These are phyloP conservation scores for Neotragus moschatus DNA, from an alignment of 2,113 vertebrate genomes.

Conservation along the genomic window DNA sequence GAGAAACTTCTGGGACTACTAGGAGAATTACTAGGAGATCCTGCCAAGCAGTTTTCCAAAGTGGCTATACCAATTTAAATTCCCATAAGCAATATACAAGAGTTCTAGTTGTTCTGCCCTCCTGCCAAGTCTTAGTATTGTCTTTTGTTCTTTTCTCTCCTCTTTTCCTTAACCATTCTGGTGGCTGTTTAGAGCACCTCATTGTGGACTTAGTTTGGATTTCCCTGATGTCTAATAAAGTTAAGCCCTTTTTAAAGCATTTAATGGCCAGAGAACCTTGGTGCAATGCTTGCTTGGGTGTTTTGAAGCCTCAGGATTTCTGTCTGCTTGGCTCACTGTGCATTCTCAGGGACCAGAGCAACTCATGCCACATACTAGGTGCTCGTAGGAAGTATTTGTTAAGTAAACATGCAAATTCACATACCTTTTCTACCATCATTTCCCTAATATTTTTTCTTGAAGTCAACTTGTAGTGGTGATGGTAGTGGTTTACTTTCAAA, in stretches of 20 bases:
- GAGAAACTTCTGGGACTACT: neutral
- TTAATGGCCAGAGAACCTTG: neutral
- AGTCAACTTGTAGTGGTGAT: neutral
- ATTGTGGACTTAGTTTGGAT: neutral
- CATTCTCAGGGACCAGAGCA: neutral
- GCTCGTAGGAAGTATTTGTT: neutral
- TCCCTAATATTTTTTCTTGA: slow-evolving; percentile 12
- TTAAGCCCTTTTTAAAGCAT: neutral
- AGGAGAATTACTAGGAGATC: neutral
- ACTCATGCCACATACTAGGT: neutral
- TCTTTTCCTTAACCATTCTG: neutral
- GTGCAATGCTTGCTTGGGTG: neutral
- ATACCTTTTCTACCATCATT: neutral
- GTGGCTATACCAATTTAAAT: neutral
- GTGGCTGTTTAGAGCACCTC: neutral
- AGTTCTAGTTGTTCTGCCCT: neutral
- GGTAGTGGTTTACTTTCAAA: neutral
- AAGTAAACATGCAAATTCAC: neutral
- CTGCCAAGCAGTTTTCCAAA: neutral
- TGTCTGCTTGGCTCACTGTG: neutral
- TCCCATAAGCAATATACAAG: too few species aligned
- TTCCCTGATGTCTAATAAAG: neutral
- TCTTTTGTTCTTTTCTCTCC: neutral
- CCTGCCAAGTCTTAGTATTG: neutral
- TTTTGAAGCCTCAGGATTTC: neutral